These are phyloP conservation scores for Neotoxoptera formosana DNA, from an alignment of 1,140 invertebrate genomes.

Conservation along the genomic window DNA sequence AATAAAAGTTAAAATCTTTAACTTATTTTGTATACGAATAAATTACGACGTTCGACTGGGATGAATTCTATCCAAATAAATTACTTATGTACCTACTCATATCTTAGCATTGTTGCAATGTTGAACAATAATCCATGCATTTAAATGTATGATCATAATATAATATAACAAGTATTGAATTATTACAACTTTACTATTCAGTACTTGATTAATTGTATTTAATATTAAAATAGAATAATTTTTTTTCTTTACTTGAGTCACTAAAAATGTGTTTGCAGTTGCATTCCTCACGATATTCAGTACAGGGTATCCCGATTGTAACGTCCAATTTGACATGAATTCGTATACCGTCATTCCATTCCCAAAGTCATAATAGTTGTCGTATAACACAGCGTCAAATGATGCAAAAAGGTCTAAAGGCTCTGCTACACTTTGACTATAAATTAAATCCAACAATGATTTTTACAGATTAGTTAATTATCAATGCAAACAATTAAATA, in stretches of 20 bases:
- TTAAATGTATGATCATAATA: neutral
- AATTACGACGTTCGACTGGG: too few species aligned
- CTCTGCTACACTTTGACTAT: neutral
- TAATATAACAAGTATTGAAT: neutral
- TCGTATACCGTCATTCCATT: neutral
- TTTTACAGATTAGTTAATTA: neutral
- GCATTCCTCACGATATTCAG: conserved; percentile 67
- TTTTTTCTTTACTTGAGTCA: conserved; percentile 40
- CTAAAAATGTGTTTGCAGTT: neutral
- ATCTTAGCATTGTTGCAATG: too few species aligned
- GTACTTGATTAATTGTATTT: too few species aligned
- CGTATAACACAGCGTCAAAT: neutral
- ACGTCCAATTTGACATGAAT: conserved; percentile 77
- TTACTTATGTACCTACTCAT: too few species aligned
- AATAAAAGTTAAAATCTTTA: neutral
- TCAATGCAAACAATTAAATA: neutral
- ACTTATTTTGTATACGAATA: too few species aligned
- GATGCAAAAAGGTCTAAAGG: neutral
- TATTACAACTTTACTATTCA: too few species aligned
- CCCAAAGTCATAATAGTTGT: neutral
- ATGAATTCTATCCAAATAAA: too few species aligned
- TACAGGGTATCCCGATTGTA: conserved; percentile 78
- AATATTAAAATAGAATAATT: neutral
- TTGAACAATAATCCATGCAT: neutral
- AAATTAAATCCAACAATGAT: neutral